Evolutionary conservation across 2,113 vertebrate species (phyloP).

Genomic region (Nymphicus hollandicus): DNA sequence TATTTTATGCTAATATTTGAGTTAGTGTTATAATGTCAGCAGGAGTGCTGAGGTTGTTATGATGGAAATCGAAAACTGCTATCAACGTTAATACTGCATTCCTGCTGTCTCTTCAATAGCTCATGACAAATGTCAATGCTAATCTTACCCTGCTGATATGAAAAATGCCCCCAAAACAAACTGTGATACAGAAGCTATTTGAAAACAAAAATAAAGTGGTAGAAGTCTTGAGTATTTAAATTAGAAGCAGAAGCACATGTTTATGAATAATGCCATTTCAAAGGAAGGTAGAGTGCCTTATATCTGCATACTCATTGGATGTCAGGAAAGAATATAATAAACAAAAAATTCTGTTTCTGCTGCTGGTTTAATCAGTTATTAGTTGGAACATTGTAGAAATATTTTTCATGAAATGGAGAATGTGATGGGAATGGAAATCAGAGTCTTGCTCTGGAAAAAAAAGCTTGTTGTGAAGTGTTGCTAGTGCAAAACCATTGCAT

Average conservation of each 20-base stretch:
- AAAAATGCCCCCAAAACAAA: slow-evolving; percentile 32
- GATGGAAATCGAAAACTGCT: slow-evolving; percentile 29
- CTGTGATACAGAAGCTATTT: not conserved
- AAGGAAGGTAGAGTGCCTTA: not conserved
- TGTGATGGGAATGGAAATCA: not conserved
- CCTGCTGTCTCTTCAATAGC: slow-evolving; percentile 27
- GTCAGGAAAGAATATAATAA: not conserved
- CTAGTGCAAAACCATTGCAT: not conserved
- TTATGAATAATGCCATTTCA: slow-evolving; percentile 21
- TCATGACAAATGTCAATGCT: slow-evolving; percentile 46
- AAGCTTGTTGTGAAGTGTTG: not conserved
- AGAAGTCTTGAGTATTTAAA: not conserved
- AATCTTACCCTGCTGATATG: slow-evolving; percentile 9
- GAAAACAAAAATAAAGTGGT: not conserved
- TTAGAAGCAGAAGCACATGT: not conserved
- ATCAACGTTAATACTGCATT: not conserved
- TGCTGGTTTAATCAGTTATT: not conserved
- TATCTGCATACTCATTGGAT: not conserved
- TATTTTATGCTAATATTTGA: slow-evolving; percentile 70
- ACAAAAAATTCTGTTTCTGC: not conserved
- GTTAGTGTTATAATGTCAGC: slow-evolving; percentile 52
- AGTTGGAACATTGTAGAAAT: not conserved
- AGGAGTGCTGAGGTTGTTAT: slow-evolving; percentile 24
- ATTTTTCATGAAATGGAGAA: not conserved
- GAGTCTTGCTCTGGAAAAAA: not conserved